Percentiles rank a stretch among this genome's conserved stretches.
Conservation (phyloP, 2,888 invertebrate genomes). For the Agelastica alni region DNA sequence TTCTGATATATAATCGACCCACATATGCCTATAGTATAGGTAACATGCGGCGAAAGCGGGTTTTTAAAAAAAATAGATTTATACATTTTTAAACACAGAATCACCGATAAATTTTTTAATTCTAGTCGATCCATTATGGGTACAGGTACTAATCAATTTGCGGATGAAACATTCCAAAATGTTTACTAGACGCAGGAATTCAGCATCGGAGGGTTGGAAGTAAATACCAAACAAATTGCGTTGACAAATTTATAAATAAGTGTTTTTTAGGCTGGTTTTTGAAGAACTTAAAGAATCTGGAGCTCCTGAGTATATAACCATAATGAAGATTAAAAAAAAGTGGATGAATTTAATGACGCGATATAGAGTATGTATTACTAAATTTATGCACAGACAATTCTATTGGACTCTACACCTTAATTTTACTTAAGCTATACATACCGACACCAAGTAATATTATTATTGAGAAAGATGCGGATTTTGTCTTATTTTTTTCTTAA, state of each 20-base stretch:
- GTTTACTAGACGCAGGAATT: conserved; percentile 42
- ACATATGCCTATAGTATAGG: too few relatives aligned
- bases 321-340: conserved; percentile 44
- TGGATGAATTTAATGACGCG: conserved; percentile 46
- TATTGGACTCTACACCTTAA: neutral
- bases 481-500: too few relatives aligned
- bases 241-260: neutral
- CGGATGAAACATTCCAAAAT: conserved; percentile 44
- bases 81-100: too few relatives aligned
- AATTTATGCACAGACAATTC: too few relatives aligned
- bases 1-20: too few relatives aligned
- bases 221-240: conserved; percentile 19
- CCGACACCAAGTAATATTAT: too few relatives aligned
- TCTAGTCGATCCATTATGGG: conserved; percentile 43
- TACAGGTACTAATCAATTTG: conserved; percentile 43
- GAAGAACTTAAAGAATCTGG: conserved; percentile 41
- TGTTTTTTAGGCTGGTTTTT: conserved; percentile 36
- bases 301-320: conserved; percentile 41
- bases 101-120: neutral
- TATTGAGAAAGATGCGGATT: too few relatives aligned
- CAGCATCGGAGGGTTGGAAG: conserved; percentile 44
- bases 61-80: too few relatives aligned
- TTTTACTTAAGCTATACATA: too few relatives aligned
- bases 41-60: too few relatives aligned
- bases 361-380: conserved; percentile 39